Base-by-base conservation (phyloP, 2,888 invertebrate genomes). In the Cantharis rustica region DNA sequence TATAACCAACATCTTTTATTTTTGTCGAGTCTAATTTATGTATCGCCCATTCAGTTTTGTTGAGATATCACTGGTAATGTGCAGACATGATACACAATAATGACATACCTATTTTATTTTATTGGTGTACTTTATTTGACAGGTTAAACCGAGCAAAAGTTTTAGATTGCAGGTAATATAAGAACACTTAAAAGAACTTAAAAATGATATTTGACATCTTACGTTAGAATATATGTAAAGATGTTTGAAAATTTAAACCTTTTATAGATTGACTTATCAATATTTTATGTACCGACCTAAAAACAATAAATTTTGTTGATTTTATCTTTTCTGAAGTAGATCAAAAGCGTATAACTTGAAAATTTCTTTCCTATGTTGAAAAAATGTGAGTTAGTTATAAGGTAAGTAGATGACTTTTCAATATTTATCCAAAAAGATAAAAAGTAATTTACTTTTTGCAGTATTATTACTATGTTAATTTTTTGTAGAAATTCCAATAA, bases 11-110 rank as follows among this genome's bases (percentile, higher is more conserved):
- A 31, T 69, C 16, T 69, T 69, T 73, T 75, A 72, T 62, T 75
- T 47, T 78, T 68, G 72, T 73, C 68, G 68, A 70, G 75, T 69
- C 73, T 78, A 80, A 81, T 81, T 81, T 81, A 81, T 79, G 74
- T 78, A 75, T 70, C 73, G 71, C 66, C 75, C 76, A 77, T 74
- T 75, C 79, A 79, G 80, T 81, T 81, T 80, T 80, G 77, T 81
- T 81, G 78, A 81, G 79, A 78, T 81, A 81, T 81, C 77, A 75
- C 71, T 78, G 76, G 81, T 81, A 81, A 82, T 82, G 81, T 82
- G 80, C 79, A 78, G 80, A 76, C 76, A 80, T 80, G 80, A 80
- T 81, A 81, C 82, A 77, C 81, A 82, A 80, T 77, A 80, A 80
- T 80, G 80, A 80, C 77, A 80, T 80, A n/a, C n/a, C 47, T 47